A percentile compares a stretch with the other conserved stretches of the same genome.
These are phyloP conservation scores for Villa cingulata DNA, from an alignment of 2,888 invertebrate genomes.

Conservation along the genomic window DNA sequence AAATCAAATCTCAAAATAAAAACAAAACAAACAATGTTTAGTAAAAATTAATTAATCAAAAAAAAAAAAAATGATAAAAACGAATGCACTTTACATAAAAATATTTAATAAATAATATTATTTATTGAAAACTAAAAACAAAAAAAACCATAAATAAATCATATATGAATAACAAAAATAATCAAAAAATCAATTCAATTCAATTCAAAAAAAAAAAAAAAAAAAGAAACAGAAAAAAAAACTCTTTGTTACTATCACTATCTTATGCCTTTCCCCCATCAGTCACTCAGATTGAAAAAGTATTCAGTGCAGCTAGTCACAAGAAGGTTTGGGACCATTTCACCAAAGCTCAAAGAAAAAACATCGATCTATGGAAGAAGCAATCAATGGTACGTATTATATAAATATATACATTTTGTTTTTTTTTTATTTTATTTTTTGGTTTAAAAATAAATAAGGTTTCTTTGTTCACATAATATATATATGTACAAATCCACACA, in stretches of 20 bases:
- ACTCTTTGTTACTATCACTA: constrained; percentile 30
- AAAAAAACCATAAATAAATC: constrained; percentile 8
- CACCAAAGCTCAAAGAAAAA: constrained; percentile 97
- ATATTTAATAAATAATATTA: constrained; percentile 4
- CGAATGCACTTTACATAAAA: no score
- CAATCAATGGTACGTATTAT: constrained; percentile 72
- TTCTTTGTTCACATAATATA: no score
- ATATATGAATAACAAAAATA: constrained; percentile 6
- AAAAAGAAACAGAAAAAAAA: constrained; percentile 10
- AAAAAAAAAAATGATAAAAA: constrained; percentile 6
- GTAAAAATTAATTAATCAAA: no score
- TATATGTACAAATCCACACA: no score
- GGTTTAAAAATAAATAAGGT: no score
- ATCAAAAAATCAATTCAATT: constrained; percentile 7
- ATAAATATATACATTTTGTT: neutral
- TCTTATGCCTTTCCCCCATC: constrained; percentile 35
- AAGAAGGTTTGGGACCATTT: constrained; percentile 99
- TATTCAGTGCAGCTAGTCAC: constrained; percentile 89
- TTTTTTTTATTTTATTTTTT: no score
- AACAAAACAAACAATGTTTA: no score
- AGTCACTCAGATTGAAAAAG: constrained; percentile 99
- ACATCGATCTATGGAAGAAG: constrained; percentile 96
- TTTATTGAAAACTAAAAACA: constrained; percentile 5
- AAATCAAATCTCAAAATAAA: no score
- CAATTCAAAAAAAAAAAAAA: constrained; percentile 12